Evolutionary conservation across 2,888 invertebrate species (phyloP).

Genomic region (Sarcophaga variegata): DNA sequence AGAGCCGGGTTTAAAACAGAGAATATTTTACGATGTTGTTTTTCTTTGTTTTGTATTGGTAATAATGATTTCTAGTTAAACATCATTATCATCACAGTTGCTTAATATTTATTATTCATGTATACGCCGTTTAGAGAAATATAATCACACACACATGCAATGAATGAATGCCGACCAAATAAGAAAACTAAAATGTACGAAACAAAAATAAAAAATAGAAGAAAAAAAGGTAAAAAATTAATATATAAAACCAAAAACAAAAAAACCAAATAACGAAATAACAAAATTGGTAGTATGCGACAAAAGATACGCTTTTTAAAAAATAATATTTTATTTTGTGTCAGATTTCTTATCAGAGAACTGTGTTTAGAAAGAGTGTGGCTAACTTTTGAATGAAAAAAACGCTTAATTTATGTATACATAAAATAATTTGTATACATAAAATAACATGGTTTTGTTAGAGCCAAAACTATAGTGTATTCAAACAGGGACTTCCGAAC

Average conservation of each 20-base stretch:
- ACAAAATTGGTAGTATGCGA: conserved; percentile 47
- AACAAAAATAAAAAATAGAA: too few relatives aligned
- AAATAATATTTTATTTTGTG: too few relatives aligned
- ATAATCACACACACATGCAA: not conserved
- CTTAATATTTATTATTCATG: not conserved
- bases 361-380: conserved; percentile 20
- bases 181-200: too few relatives aligned
- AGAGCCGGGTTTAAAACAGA: conserved; percentile 62
- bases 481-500: too few relatives aligned
- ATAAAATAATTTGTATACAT: too few relatives aligned
- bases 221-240: too few relatives aligned
- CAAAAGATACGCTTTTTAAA: conserved; percentile 34
- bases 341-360: conserved; percentile 50
- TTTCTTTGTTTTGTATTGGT: conserved; percentile 8
- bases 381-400: conserved; percentile 2
- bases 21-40: conserved; percentile 7
- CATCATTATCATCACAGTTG: not conserved
- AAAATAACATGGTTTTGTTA: too few relatives aligned
- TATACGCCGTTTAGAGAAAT: not conserved
- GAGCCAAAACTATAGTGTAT: too few relatives aligned
- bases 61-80: conserved; percentile 10
- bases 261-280: conserved; percentile 36
- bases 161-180: not conserved
- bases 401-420: too few relatives aligned
- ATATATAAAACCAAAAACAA: not conserved